Evolutionary conservation across 30 jellyfish, hydroid and myxozoan genomes (phyloP).

Genomic region (Hydra vulgaris): DNA sequence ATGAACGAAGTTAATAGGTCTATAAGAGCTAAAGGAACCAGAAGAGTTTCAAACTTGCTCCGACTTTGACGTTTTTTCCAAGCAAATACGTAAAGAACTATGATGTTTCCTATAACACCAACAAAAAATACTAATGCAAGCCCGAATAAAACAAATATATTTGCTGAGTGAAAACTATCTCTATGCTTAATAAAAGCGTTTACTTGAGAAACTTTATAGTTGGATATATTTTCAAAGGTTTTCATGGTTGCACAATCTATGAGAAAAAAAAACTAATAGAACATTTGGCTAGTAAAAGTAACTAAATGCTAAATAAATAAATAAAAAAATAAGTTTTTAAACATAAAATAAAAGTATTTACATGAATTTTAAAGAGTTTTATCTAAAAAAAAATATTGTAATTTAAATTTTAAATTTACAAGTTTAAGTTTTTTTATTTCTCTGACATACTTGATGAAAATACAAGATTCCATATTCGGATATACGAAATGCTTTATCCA

Average conservation of each 20-base stretch:
- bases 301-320: too few species aligned
- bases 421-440: too few species aligned
- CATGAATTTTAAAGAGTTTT: too few species aligned
- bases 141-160: constrained; percentile 26
- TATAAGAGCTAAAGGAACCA: constrained; percentile 31
- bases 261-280: too few species aligned
- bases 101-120: constrained; percentile 47
- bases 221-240: neutral
- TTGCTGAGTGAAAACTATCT: constrained; percentile 4
- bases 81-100: constrained; percentile 37
- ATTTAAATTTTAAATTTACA: too few species aligned
- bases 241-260: neutral
- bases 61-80: constrained; percentile 18
- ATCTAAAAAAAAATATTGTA: too few species aligned
- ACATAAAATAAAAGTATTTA: too few species aligned
- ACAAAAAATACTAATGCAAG: constrained; percentile 27
- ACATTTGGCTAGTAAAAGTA: too few species aligned
- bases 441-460: too few species aligned
- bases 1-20: constrained; percentile 40
- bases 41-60: constrained; percentile 31
- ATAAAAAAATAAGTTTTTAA: too few species aligned
- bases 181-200: neutral
- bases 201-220: neutral
- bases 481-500: too few species aligned
- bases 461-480: too few species aligned